Conservation (phyloP, 2,888 invertebrate species). For the Philhelius pedissequus region DNA sequence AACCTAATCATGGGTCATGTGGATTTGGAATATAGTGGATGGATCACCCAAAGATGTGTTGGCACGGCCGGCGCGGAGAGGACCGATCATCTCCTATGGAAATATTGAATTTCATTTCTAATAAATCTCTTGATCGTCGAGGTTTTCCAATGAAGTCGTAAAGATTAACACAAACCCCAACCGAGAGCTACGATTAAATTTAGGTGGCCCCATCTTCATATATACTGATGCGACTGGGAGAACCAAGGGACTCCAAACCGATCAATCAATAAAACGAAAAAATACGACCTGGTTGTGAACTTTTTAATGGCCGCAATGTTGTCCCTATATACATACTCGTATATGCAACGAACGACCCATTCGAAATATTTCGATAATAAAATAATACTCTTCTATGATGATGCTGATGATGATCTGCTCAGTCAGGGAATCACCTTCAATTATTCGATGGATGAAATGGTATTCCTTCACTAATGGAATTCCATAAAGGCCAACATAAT, state of each 20-base stretch:
- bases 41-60: conserved; percentile 18
- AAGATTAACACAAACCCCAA: conserved; percentile 54
- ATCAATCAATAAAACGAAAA: conserved; percentile 5
- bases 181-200: conserved; percentile 14
- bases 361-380: conserved; percentile 56
- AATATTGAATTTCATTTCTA: conserved; percentile 69
- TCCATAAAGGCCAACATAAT: conserved; percentile 48
- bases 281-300: conserved; percentile 46
- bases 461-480: conserved; percentile 49
- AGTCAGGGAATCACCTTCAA: conserved; percentile 7
- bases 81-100: conserved; percentile 47
- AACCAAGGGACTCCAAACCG: neutral
- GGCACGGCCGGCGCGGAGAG: neutral
- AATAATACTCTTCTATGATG: conserved; percentile 46
- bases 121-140: conserved; percentile 64
- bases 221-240: neutral
- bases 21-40: too few species aligned
- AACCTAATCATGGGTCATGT: conserved; percentile 9
- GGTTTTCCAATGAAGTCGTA: conserved; percentile 68
- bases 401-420: too few species aligned
- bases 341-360: conserved; percentile 29
- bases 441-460: conserved; percentile 14
- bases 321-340: too few species aligned
- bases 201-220: neutral
- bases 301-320: conserved; percentile 60